A percentile compares a stretch with the other conserved stretches of the same genome.
These are phyloP conservation scores for Corythornis vintsioides DNA, from an alignment of 2,113 vertebrate genomes.

Conservation along the genomic window DNA sequence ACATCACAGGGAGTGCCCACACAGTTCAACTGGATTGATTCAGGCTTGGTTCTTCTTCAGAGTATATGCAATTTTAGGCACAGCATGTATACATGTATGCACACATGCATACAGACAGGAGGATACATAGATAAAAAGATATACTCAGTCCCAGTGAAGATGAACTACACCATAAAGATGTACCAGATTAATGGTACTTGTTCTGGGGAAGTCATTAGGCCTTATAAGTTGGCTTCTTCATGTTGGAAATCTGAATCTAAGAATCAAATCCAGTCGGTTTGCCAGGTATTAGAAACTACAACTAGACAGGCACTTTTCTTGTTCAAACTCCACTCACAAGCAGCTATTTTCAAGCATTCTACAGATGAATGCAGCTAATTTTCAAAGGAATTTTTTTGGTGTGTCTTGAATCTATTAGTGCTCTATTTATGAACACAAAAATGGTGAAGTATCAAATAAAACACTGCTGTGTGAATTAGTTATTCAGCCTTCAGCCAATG, in stretches of 20 bases:
- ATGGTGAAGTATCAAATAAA: neutral
- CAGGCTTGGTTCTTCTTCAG: neutral
- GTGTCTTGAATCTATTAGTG: neutral
- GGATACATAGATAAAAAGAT: neutral
- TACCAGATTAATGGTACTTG: neutral
- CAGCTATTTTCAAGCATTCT: neutral
- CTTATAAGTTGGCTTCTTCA: neutral
- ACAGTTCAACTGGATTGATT: neutral
- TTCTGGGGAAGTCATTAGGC: neutral
- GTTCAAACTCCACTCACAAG: neutral
- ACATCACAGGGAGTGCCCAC: neutral
- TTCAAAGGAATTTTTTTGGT: neutral
- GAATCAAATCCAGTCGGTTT: neutral
- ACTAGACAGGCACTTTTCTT: neutral
- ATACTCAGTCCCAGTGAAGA: neutral
- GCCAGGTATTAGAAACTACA: neutral
- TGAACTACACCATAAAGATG: neutral
- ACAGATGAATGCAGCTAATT: neutral
- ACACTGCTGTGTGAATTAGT: neutral
- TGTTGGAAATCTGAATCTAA: neutral
- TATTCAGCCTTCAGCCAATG: neutral
- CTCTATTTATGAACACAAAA: neutral
- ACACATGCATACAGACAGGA: neutral
- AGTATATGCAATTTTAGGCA: neutral
- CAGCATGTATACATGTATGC: neutral